phyloP scores from a whole-genome alignment of 2,888 invertebrate genomes.

The Dryomyza anilis region DNA sequence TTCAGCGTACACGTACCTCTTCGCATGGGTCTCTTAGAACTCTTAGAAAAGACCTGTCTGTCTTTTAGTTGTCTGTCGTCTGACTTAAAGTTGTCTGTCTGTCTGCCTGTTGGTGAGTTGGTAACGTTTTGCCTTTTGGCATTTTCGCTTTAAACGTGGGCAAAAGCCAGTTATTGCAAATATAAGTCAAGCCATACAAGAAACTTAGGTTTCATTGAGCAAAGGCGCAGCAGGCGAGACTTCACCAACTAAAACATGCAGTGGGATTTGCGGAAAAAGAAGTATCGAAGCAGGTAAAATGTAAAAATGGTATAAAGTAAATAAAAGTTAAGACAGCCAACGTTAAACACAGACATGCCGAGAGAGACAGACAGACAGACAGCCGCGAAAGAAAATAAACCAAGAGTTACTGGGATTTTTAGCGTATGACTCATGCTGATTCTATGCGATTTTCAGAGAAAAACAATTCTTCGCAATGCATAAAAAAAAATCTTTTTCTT shows the following conservation, averaged over 20 bases:
- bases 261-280: no score
- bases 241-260: not conserved
- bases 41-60: not conserved
- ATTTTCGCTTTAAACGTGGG: not conserved
- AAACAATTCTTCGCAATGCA: no score
- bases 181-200: slow-evolving; percentile 10
- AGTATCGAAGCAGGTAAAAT: no score
- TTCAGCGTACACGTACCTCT: not conserved
- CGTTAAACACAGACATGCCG: no score
- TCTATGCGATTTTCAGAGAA: no score
- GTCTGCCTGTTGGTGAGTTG: no score
- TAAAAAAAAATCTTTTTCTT: no score
- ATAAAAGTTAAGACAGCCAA: no score
- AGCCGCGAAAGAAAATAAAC: not conserved
- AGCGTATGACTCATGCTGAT: slow-evolving; percentile 4
- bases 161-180: not conserved
- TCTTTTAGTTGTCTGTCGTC: no score
- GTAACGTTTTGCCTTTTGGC: not conserved
- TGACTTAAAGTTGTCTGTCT: no score
- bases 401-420: not conserved
- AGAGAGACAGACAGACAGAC: not conserved
- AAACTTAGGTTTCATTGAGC: not conserved
- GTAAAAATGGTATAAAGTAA: no score
- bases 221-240: not conserved
- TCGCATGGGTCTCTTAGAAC: not conserved